Conservation (phyloP, 2,888 invertebrate genomes). For the Coelogynopora nodosa region DNA sequence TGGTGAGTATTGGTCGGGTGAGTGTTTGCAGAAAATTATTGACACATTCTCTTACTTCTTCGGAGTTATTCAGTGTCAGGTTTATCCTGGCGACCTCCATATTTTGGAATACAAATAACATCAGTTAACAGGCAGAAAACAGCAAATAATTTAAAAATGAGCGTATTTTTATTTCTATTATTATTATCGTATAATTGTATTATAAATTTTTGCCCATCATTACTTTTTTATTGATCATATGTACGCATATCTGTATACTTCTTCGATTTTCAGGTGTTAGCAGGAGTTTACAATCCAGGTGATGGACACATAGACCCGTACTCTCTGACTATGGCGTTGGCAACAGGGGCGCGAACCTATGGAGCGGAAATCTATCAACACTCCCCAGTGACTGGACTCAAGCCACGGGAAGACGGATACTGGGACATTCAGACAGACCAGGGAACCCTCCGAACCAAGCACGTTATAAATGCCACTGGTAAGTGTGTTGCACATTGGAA, state of each 20-base stretch:
- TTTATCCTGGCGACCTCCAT: too few species aligned
- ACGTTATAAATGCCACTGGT: constrained; percentile 63
- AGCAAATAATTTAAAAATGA: too few species aligned
- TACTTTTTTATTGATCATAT: too few species aligned
- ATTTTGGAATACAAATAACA: too few species aligned
- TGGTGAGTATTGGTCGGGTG: too few species aligned
- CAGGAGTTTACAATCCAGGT: constrained; percentile 61
- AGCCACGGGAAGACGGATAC: constrained; percentile 52
- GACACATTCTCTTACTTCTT: too few species aligned
- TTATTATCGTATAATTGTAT: not conserved
- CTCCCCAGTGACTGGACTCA: constrained; percentile 53
- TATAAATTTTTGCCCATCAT: too few species aligned
- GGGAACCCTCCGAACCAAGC: constrained; percentile 56
- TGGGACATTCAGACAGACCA: constrained; percentile 57
- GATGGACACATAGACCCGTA: constrained; percentile 63
- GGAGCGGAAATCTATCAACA: constrained; percentile 57
- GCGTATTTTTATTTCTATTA: not conserved
- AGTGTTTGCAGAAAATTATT: too few species aligned
- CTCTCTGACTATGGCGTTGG: constrained; percentile 61
- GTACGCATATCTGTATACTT: too few species aligned
- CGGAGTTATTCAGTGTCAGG: too few species aligned
- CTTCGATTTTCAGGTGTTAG: constrained; percentile 60
- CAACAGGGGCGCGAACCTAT: constrained; percentile 59
- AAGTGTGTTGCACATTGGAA: too few species aligned
- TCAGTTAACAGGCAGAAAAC: too few species aligned